Evolutionary conservation across 2,888 invertebrate genomes (phyloP).

Genomic region (Parnassius apollo): DNA sequence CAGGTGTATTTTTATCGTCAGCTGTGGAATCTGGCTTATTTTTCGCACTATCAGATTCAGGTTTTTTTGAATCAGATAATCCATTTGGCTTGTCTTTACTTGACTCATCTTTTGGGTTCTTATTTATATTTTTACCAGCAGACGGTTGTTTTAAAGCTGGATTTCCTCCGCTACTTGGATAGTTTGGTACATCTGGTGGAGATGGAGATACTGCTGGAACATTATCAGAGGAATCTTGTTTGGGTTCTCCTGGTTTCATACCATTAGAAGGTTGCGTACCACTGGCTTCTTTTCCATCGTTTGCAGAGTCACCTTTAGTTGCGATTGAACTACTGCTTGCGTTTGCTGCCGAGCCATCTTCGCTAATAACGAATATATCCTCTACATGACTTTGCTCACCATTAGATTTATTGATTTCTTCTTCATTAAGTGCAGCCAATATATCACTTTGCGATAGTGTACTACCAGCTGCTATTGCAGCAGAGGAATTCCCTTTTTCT

Average conservation of each 20-base stretch:
- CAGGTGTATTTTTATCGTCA: neutral
- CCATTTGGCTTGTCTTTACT: neutral
- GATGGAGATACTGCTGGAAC: neutral
- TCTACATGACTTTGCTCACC: slow-evolving; percentile 27
- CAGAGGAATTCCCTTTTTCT: slow-evolving; percentile 22
- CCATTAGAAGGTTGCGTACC: neutral
- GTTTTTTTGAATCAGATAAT: neutral
- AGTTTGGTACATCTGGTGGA: neutral
- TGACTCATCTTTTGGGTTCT: neutral
- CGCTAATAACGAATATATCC: slow-evolving; percentile 30
- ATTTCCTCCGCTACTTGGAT: neutral
- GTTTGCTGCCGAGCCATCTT: slow-evolving; percentile 30
- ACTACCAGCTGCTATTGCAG: slow-evolving; percentile 30
- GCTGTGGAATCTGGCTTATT: neutral
- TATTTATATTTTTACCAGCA: neutral
- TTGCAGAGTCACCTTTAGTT: slow-evolving; percentile 15
- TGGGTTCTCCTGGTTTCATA: neutral
- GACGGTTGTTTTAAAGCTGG: neutral
- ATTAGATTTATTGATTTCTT: slow-evolving; percentile 18
- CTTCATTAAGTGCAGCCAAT: slow-evolving; percentile 32
- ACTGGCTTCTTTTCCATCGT: neutral
- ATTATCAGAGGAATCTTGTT: neutral
- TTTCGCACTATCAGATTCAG: too few relatives aligned
- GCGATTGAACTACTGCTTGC: slow-evolving; percentile 29
- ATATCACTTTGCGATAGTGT: slow-evolving; percentile 32